Conservation (phyloP, 2,113 vertebrate genomes). For the Pithys albifrons region DNA sequence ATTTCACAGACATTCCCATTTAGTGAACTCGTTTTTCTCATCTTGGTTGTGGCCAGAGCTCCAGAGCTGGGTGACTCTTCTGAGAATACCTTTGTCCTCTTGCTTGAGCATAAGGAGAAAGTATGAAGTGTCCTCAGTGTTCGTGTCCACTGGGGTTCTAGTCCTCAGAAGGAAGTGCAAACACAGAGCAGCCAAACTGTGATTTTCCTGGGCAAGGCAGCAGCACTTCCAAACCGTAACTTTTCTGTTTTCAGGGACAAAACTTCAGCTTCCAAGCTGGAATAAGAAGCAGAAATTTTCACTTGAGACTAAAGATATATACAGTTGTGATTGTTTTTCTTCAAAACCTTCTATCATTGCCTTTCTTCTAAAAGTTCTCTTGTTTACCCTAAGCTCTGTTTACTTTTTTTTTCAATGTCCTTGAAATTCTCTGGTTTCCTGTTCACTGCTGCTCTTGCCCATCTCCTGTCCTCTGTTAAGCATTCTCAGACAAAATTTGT, state of each 20-base stretch:
- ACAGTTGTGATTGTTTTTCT: background rate
- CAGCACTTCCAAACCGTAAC: background rate
- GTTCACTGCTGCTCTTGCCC: background rate
- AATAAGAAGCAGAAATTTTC: background rate
- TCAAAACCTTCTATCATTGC: background rate
- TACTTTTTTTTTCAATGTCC: background rate
- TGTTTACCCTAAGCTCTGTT: background rate
- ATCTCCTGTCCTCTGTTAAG: background rate
- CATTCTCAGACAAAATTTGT: background rate
- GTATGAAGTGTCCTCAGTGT: background rate
- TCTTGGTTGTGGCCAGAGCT: background rate
- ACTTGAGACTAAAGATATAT: background rate
- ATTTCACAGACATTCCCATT: background rate
- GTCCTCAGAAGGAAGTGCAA: background rate
- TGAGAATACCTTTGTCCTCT: background rate
- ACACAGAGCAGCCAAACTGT: background rate
- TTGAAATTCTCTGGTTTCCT: background rate
- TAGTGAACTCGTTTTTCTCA: background rate
- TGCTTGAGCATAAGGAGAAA: background rate
- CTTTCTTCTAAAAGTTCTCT: background rate
- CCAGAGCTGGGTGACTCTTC: background rate
- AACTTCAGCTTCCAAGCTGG: background rate
- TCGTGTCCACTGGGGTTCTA: background rate
- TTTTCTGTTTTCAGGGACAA: background rate
- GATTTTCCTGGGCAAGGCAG: background rate